Conservation (phyloP, 2,113 vertebrate species). For the Gnathonemus longibarbis region DNA sequence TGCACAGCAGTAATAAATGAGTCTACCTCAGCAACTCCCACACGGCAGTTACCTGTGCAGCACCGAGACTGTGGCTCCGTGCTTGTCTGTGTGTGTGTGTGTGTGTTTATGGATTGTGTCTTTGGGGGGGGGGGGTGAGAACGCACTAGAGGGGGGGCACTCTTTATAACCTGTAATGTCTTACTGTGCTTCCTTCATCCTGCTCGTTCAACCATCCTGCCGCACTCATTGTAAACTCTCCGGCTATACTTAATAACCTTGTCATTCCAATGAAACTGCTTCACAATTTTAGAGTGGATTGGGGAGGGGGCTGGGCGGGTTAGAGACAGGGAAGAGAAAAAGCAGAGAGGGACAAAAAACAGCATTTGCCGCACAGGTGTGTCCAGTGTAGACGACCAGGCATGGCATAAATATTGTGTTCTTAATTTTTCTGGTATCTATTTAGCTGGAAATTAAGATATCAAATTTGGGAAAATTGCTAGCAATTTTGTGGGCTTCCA, state of each 20-base stretch:
- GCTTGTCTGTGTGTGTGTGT: background rate
- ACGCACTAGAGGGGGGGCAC: background rate
- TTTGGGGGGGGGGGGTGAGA: background rate
- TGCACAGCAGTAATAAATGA: slow-evolving; percentile 42
- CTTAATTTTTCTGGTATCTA: background rate
- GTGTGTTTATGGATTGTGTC: slow-evolving; percentile 14
- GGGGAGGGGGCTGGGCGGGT: background rate
- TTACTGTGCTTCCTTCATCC: slow-evolving; percentile 52
- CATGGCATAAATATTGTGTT: background rate
- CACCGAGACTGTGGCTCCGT: background rate
- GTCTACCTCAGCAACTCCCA: slow-evolving; percentile 40
- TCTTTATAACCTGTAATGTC: slow-evolving; percentile 30
- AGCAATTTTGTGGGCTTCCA: background rate
- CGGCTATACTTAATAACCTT: slow-evolving; percentile 60
- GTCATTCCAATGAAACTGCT: slow-evolving; percentile 34
- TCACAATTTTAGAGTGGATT: slow-evolving; percentile 16
- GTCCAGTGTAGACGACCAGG: background rate
- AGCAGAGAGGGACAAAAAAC: background rate
- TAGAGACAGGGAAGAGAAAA: background rate
- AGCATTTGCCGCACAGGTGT: background rate
- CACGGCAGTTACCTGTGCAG: slow-evolving; percentile 37
- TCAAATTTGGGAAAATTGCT: background rate
- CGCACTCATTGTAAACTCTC: slow-evolving; percentile 52
- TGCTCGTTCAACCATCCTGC: slow-evolving; percentile 53
- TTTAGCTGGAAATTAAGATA: background rate